Evolutionary conservation across 2,797 vertebrate genomes (phyloP).

Genomic region (Myiothlypis coronata): DNA sequence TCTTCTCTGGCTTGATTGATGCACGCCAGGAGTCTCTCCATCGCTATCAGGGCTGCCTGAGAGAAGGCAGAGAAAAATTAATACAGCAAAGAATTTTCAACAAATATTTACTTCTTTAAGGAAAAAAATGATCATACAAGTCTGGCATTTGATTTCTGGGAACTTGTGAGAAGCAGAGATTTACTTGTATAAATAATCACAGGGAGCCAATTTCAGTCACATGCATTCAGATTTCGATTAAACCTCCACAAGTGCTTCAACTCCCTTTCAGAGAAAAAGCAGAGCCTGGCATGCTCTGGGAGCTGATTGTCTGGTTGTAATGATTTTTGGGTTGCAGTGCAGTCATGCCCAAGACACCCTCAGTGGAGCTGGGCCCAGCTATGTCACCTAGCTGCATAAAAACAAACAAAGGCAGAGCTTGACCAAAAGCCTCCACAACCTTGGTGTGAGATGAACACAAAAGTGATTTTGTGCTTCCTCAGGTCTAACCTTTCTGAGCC

Average conservation of each 20-base stretch:
- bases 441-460: not conserved
- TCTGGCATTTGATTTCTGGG: slow-evolving; percentile 53
- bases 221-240: slow-evolving; percentile 56
- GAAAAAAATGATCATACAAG: not conserved
- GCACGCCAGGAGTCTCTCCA: not conserved
- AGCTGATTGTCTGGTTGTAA: not conserved
- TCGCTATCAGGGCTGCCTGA: not conserved
- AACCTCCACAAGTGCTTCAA: not conserved
- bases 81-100: slow-evolving; percentile 43
- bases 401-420: not conserved
- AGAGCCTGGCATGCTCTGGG: not conserved
- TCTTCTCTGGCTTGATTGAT: not conserved
- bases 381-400: not conserved
- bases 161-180: slow-evolving; percentile 34
- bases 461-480: not conserved
- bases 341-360: not conserved
- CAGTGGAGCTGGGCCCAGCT: not conserved
- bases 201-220: slow-evolving; percentile 39
- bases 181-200: slow-evolving; percentile 60
- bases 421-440: not conserved
- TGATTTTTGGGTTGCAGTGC: not conserved
- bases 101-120: slow-evolving; percentile 35
- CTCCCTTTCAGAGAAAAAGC: not conserved
- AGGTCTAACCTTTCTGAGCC: not conserved
- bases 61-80: slow-evolving; percentile 15